Evolutionary conservation across 2,113 vertebrate genomes (phyloP).

Genomic region (Hippocampus barbouri): DNA sequence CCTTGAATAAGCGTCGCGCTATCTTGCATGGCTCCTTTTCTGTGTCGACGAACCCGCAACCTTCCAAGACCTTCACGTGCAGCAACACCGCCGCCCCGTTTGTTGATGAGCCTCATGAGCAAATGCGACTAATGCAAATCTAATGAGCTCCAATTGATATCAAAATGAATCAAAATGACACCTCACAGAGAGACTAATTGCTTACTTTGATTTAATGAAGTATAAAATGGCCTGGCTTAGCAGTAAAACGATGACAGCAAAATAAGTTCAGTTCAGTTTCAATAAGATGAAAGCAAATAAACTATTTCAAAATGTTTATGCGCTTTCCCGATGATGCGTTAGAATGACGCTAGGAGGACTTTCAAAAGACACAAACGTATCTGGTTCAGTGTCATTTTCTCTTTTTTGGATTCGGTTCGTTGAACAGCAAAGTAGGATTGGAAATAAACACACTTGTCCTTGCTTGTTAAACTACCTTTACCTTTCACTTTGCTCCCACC

Average conservation of each 20-base stretch:
- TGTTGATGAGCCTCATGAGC: neutral
- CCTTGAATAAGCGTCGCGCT: conserved; percentile 61
- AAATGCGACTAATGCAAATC: neutral
- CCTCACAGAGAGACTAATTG: neutral
- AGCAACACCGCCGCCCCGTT: neutral
- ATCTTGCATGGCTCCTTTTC: conserved; percentile 38
- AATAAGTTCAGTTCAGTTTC: neutral
- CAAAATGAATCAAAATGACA: neutral
- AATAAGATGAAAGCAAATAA: too few relatives aligned
- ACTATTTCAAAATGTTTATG: too few relatives aligned
- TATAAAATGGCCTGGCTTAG: neutral
- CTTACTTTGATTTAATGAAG: neutral
- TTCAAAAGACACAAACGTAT: too few relatives aligned
- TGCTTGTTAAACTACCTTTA: too few relatives aligned
- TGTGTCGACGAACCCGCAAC: neutral
- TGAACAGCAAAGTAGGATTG: too few relatives aligned
- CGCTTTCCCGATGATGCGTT: too few relatives aligned
- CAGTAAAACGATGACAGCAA: neutral
- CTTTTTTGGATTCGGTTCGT: too few relatives aligned
- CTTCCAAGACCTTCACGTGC: neutral
- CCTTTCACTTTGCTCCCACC: too few relatives aligned
- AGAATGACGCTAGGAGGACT: too few relatives aligned
- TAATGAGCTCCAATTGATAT: neutral
- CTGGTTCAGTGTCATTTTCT: too few relatives aligned
- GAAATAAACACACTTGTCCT: too few relatives aligned